phyloP scores from a whole-genome alignment of 2,888 invertebrate species.

The Leucania comma region DNA sequence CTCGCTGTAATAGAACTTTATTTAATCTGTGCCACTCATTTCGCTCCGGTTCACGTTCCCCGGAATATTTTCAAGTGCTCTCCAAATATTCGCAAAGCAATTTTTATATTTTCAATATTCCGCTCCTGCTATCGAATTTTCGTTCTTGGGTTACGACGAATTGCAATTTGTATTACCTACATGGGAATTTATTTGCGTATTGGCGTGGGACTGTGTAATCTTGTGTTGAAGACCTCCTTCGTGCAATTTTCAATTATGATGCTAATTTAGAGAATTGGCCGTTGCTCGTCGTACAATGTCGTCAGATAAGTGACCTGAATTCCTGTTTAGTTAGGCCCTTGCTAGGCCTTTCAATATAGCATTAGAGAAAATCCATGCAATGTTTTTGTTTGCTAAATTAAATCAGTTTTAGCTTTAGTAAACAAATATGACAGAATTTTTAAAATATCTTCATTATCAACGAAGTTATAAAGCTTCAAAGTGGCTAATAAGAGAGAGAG shows the following conservation, averaged over 20 bases:
- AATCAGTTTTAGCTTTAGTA: too few species aligned
- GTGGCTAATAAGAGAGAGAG: too few species aligned
- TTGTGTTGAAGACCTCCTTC: conserved; percentile 11
- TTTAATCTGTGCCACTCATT: conserved; percentile 64
- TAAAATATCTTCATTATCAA: too few species aligned
- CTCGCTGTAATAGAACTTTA: conserved; percentile 58
- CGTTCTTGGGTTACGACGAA: conserved; percentile 16
- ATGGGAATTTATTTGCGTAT: conserved; percentile 39
- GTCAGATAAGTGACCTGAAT: conserved; percentile 16
- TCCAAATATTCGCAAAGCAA: conserved; percentile 50
- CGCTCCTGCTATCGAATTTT: conserved; percentile 36
- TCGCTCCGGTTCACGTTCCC: conserved; percentile 47
- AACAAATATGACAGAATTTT: too few species aligned
- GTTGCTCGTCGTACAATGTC: conserved; percentile 19
- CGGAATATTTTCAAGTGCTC: conserved; percentile 50
- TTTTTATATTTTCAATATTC: conserved; percentile 37
- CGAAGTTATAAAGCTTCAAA: too few species aligned
- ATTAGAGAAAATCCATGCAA: too few species aligned
- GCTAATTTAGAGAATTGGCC: conserved; percentile 44
- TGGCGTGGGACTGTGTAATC: conserved; percentile 40
- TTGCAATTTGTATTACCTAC: conserved; percentile 41
- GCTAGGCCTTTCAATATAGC: background rate
- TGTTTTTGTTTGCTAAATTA: too few species aligned
- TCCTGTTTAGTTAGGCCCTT: conserved; percentile 2
- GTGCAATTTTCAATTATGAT: conserved; percentile 56